Base-by-base conservation (phyloP, 2,113 vertebrate species). In the Albula glossodonta region DNA sequence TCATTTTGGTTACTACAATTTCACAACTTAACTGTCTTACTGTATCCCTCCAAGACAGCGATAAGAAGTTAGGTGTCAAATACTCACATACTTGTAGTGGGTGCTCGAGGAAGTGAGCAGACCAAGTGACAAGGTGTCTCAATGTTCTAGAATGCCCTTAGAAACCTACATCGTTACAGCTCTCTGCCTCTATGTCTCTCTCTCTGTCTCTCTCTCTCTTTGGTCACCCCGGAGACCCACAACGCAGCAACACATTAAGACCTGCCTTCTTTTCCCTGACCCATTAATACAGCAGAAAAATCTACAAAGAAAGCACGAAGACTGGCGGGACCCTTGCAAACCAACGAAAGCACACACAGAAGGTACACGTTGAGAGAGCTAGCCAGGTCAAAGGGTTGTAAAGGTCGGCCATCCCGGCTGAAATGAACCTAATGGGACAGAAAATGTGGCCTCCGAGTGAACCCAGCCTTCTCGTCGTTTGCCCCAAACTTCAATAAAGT, bases 401-500 rank as follows among this genome's bases (percentile, higher is more conserved):
- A 92, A 93, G 94, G 94, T 93, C 94, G 92, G 86, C 86, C 85
- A 79, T 83, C 87, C 86, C 87, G 89, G 86, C 90, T 90, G 91
- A 91, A 92, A 90, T 77, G 83, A 92, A 92, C 90, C 91, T 91
- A 91, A 92, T 90, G 93, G 90, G 80, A 89, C 74, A 92, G 91
- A 94, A 94, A 92, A 93, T 90, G 90, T 95, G 93, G 78, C 94
- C 94, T 93, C 87, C 88, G 82, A 80, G 2, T 95, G 94, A 95
- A 95, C 94, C 91, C 92, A 83, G 60, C 87, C 51, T 74, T 87
- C 88, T 92, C 87, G 90, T 89, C 91, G 88, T 92, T 93, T 86
- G 83, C 89, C 88, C 91, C 87, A 93, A 94, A 90, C 93, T 92
- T 92, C 90, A 92, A 90, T 89, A 92, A 89, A 90, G 90, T 85